Evolutionary conservation across 2,113 vertebrate genomes (phyloP).

Genomic region (Pao palembangensis): DNA sequence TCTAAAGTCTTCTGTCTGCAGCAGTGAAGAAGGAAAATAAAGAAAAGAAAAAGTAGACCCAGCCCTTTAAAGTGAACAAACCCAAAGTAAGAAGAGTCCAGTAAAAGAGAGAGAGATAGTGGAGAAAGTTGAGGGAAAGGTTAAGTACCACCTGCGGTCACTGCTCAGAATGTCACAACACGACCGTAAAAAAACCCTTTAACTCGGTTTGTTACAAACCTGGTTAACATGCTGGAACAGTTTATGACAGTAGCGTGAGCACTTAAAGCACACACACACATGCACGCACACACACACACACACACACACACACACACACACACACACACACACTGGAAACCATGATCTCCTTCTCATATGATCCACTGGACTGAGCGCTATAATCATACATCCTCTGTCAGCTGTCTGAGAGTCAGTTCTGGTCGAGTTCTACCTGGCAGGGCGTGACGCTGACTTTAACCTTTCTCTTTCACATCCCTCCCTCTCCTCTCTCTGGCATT

Average conservation of each 20-base stretch:
- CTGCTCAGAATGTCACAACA: conserved; percentile 37
- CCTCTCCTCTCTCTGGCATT: not conserved
- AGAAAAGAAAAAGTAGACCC: not conserved
- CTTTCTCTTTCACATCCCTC: not conserved
- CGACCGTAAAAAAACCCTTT: conserved; percentile 45
- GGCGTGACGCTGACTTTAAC: not conserved
- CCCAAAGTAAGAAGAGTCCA: conserved; percentile 2
- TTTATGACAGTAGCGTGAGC: conserved; percentile 51
- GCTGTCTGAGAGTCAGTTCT: conserved; percentile 7
- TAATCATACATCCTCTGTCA: conserved; percentile 23
- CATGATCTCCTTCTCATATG: conserved; percentile 11
- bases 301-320: conserved; percentile 9
- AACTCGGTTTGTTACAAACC: conserved; percentile 51
- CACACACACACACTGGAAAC: conserved; percentile 8
- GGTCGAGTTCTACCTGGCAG: conserved; percentile 22
- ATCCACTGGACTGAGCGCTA: conserved; percentile 8
- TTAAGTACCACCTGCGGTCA: conserved; percentile 51
- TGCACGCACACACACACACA: conserved; percentile 16
- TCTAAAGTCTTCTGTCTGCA: too few relatives aligned
- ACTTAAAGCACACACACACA: conserved; percentile 41
- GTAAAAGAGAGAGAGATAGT: not conserved
- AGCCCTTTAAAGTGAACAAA: conserved; percentile 1
- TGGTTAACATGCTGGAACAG: conserved; percentile 49
- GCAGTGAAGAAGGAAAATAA: too few relatives aligned
- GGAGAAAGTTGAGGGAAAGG: conserved; percentile 37